phyloP scores from a whole-genome alignment of 2,888 invertebrate species.

The Caenorhabditis angaria region DNA sequence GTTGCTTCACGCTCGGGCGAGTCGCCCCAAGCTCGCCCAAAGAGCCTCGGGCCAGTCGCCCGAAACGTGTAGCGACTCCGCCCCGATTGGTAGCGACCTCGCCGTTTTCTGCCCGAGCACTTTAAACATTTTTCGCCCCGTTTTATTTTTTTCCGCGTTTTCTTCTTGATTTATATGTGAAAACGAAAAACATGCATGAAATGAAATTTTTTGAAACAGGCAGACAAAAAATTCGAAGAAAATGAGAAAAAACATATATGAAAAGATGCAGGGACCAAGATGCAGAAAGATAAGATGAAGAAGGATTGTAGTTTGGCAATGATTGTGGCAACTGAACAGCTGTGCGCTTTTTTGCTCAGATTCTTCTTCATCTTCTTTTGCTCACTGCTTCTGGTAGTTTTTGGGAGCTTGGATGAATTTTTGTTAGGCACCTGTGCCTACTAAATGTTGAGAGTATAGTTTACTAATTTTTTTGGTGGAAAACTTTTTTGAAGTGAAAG shows the following conservation, averaged over 20 bases:
- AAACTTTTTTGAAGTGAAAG: too few species aligned
- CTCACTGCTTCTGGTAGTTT: background rate
- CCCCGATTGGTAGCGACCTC: too few species aligned
- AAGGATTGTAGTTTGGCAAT: background rate
- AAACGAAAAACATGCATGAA: slow-evolving; percentile 1
- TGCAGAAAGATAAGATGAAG: slow-evolving; percentile 1
- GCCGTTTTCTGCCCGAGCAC: too few species aligned
- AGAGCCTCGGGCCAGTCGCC: too few species aligned
- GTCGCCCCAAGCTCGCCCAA: too few species aligned
- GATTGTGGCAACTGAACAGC: background rate
- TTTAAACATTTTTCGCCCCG: background rate
- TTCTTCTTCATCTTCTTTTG: too few species aligned
- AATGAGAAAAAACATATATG: too few species aligned
- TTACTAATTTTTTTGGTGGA: background rate
- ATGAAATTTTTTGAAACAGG: too few species aligned
- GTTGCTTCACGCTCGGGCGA: too few species aligned
- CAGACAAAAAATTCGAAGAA: background rate
- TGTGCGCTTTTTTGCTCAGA: background rate
- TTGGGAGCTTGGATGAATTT: background rate
- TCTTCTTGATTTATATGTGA: background rate
- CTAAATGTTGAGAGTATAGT: background rate
- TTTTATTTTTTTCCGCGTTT: too few species aligned
- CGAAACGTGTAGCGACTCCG: background rate
- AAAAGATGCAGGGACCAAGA: background rate
- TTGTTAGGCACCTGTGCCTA: background rate